These are phyloP conservation scores for Mustela lutreola DNA, from an alignment of 2,113 vertebrate genomes.

Conservation along the genomic window DNA sequence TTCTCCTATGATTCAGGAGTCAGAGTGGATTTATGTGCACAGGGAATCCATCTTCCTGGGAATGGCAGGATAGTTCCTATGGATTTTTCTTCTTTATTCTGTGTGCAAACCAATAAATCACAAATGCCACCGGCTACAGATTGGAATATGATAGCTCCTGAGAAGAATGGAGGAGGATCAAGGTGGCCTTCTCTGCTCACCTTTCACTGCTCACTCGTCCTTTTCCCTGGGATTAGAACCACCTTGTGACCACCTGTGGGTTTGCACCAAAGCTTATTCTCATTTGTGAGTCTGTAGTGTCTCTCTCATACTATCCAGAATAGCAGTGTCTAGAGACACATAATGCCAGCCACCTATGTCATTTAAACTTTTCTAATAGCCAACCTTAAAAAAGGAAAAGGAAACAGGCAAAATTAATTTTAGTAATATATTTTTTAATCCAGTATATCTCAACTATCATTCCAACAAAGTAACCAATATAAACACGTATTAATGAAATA, in stretches of 20 bases:
- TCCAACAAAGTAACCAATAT: background rate
- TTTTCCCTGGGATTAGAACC: background rate
- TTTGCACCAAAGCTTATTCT: background rate
- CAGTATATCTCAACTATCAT: background rate
- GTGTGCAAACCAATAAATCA: conserved; percentile 12
- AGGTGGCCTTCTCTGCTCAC: background rate
- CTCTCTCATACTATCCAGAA: background rate
- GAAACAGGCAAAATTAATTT: background rate
- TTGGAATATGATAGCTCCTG: background rate
- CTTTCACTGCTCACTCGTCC: background rate
- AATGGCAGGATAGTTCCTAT: background rate
- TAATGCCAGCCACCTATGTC: no score
- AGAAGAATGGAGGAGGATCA: background rate
- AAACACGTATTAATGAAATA: background rate
- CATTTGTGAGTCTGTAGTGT: background rate
- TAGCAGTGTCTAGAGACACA: background rate
- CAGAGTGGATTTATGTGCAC: background rate
- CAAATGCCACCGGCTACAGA: background rate
- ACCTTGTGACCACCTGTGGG: background rate
- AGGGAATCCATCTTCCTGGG: background rate
- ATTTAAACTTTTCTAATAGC: background rate
- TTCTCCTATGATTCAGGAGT: background rate
- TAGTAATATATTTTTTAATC: background rate
- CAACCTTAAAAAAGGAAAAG: background rate
- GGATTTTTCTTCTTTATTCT: background rate